A percentile compares a stretch with the other conserved stretches of the same genome.
Conservation (phyloP, 2,113 vertebrate species). For the Chrysemys picta region DNA sequence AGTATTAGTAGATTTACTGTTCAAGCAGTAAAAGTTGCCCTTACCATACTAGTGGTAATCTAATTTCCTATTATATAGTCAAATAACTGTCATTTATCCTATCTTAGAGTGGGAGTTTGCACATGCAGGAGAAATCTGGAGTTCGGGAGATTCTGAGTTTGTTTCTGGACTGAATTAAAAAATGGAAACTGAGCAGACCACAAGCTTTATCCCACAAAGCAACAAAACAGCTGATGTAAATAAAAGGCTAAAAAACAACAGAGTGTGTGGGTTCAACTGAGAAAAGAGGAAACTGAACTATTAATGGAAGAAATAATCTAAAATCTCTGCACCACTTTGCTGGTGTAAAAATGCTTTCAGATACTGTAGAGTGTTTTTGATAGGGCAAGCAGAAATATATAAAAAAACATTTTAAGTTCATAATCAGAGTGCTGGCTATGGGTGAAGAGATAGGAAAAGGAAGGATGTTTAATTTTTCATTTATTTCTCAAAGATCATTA, state of each 20-base stretch:
- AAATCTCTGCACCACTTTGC: neutral
- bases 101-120: neutral
- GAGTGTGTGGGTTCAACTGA: neutral
- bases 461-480: neutral
- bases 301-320: neutral
- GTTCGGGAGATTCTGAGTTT: neutral
- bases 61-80: neutral
- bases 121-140: conserved; percentile 12
- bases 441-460: neutral
- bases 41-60: neutral
- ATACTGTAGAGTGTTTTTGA: neutral
- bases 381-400: neutral
- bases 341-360: neutral
- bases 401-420: neutral
- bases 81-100: neutral
- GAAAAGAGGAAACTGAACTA: neutral
- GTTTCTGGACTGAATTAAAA: neutral
- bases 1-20: neutral
- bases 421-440: neutral
- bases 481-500: neutral
- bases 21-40: neutral
- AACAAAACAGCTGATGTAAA: neutral
- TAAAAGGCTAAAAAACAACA: neutral
- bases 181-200: neutral
- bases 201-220: neutral